Base-by-base conservation (phyloP, 2,888 invertebrate species). In the Eubasilissa splendida region DNA sequence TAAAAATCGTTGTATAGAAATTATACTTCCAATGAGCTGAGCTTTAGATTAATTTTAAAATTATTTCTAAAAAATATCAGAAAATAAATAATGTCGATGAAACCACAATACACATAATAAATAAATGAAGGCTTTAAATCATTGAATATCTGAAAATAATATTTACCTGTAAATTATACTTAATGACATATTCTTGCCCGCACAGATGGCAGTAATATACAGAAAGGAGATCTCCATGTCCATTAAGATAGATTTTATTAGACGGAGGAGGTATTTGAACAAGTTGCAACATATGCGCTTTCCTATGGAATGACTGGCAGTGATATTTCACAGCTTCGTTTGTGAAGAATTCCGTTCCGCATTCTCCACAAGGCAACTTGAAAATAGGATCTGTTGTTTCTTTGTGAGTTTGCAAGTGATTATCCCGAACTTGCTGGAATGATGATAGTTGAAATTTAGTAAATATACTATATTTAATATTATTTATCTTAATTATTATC, bases 161-260 rank as follows among this genome's bases (percentile, higher is more conserved):
- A 89, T 89, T 88, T 87, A 91, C 91, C 87, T 92, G 91, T 84
- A 94, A 87, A 87, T 94, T 94, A 78, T 93, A 92, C 87, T 93
- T 94, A 80, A 93, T 91, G 70, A 93, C 90, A 86, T 93, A 93
- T 85, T 94, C 93, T 80, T 91, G 92, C 14, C 94, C 94, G 87
- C 94, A 94, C 84, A 94, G 85, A 84, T 91, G 90, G 81, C 91
- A 91, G 84, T 91, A 91, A 84, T 90, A 91, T 54, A 90, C 90
- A 56, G 89, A 90, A 68, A 89, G 87, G 0, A 89, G 88, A 63
- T 85, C 91, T 14, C 90, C 89, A 83, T 89, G 89, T 71, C 90
- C 90, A 84, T 90, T 91, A 22, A 90, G 86, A 85, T 88, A 88
- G 60, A 91, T 91, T 85, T 91, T 91, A 83, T 90, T 90, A 65